phyloP scores from a whole-genome alignment of 92 coral and sea anemone species.

The Porites rus region DNA sequence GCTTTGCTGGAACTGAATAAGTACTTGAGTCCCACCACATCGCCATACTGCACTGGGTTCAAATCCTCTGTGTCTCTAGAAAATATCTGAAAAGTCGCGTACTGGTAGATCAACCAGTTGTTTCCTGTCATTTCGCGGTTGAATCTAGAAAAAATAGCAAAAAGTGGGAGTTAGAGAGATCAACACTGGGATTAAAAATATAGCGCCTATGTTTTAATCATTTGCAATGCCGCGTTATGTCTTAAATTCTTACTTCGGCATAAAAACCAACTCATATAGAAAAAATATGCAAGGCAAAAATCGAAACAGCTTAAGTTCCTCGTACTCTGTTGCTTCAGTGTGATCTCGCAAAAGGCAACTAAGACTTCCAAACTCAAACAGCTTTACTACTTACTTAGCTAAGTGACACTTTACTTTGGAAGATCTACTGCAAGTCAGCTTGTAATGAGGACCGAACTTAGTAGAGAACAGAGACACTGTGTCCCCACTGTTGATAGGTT shows the following conservation, averaged over 20 bases:
- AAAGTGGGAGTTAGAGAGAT: not conserved
- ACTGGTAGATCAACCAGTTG: constrained; percentile 38
- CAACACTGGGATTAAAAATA: too few relatives aligned
- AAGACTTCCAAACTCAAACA: too few relatives aligned
- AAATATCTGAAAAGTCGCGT: constrained; percentile 61
- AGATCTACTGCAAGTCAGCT: constrained; percentile 32
- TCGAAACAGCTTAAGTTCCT: too few relatives aligned
- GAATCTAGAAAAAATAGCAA: not conserved
- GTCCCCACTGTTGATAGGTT: constrained; percentile 78
- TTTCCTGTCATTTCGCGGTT: constrained; percentile 23
- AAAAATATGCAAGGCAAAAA: too few relatives aligned
- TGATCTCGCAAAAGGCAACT: too few relatives aligned
- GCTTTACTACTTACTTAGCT: constrained; percentile 18
- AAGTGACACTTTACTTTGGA: constrained; percentile 33
- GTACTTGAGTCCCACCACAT: constrained; percentile 68
- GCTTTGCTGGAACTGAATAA: constrained; percentile 38
- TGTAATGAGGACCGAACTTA: constrained; percentile 16
- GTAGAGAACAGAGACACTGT: constrained; percentile 38
- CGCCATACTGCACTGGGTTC: constrained; percentile 67
- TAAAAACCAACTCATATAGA: too few relatives aligned
- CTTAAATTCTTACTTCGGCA: too few relatives aligned
- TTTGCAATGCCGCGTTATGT: too few relatives aligned
- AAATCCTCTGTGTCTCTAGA: constrained; percentile 58
- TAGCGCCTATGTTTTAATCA: too few relatives aligned
- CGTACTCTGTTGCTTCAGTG: too few relatives aligned